A percentile compares a stretch with the other conserved stretches of the same genome.
Conservation (phyloP, 2,113 vertebrate genomes). For the Vanacampus margaritifer region DNA sequence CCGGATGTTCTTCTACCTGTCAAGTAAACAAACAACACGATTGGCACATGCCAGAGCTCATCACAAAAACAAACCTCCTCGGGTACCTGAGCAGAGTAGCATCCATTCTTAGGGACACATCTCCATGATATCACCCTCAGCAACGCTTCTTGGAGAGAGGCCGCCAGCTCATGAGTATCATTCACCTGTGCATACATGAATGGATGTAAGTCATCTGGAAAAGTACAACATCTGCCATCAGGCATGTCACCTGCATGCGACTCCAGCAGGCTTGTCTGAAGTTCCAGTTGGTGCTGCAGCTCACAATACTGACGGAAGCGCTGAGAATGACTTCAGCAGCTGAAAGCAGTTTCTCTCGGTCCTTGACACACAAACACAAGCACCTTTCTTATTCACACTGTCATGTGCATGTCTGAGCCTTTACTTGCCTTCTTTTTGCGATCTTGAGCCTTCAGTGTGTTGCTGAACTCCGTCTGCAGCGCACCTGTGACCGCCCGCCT, state of each 20-base stretch:
- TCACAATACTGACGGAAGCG: conserved; percentile 65
- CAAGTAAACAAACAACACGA: not conserved
- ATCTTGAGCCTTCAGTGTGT: conserved; percentile 41
- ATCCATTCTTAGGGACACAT: conserved; percentile 41
- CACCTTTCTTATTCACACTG: not conserved
- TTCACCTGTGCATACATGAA: conserved; percentile 47
- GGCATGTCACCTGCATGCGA: conserved; percentile 65
- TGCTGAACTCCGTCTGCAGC: conserved; percentile 59
- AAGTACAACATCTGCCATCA: no score
- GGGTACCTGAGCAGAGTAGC: conserved; percentile 45
- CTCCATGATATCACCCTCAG: conserved; percentile 57
- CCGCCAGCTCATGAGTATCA: conserved; percentile 57
- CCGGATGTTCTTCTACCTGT: conserved; percentile 42
- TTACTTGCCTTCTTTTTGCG: conserved; percentile 55
- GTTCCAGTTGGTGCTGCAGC: conserved; percentile 63
- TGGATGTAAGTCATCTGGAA: not conserved
- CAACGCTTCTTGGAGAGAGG: conserved; percentile 56
- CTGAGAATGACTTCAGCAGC: conserved; percentile 63
- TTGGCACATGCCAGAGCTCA: not conserved
- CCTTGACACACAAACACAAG: conserved; percentile 38
- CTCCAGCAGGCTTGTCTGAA: conserved; percentile 70
- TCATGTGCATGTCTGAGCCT: not conserved
- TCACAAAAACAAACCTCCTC: not conserved
- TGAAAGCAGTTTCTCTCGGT: conserved; percentile 53
- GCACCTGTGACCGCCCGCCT: conserved; percentile 48